Percentiles rank a stretch among this genome's conserved stretches.
phyloP scores from a whole-genome alignment of 2,888 invertebrate species.

The Exocentrus adspersus region DNA sequence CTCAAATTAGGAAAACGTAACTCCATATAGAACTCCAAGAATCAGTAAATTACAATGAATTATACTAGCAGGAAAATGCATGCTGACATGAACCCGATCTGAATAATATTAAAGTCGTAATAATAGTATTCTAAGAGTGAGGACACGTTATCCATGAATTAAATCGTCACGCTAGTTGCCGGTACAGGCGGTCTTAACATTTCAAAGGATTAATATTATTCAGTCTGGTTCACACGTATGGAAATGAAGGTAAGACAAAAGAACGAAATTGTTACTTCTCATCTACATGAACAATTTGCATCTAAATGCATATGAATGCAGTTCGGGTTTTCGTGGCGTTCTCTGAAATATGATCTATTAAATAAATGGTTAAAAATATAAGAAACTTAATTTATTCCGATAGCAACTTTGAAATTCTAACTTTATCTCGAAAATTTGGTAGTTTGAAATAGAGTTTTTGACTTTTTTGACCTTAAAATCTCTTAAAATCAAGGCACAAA shows the following conservation, averaged over 20 bases:
- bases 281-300: not conserved
- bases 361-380: too few species aligned
- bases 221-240: slow-evolving; percentile 1
- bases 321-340: too few species aligned
- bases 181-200: slow-evolving; percentile 1
- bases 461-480: too few species aligned
- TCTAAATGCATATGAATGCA: not conserved
- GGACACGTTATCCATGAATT: slow-evolving; percentile 36
- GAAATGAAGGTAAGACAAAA: not conserved
- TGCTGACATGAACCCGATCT: slow-evolving; percentile 43
- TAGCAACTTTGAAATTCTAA: too few species aligned
- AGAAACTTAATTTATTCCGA: too few species aligned
- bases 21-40: too few species aligned
- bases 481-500: too few species aligned
- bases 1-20: too few species aligned
- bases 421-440: too few species aligned
- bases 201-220: not conserved
- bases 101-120: slow-evolving; percentile 40
- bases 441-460: too few species aligned
- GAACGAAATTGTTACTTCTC: not conserved
- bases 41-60: slow-evolving; percentile 39
- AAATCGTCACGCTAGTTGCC: slow-evolving; percentile 33
- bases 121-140: slow-evolving; percentile 27
- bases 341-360: too few species aligned
- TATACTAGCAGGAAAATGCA: slow-evolving; percentile 43